Evolutionary conservation across 53 echinoderm and acorn worm species (phyloP), one percentile per base, ranked within the genome.

Genomic region (Mesocentrotus franciscanus): DNA sequence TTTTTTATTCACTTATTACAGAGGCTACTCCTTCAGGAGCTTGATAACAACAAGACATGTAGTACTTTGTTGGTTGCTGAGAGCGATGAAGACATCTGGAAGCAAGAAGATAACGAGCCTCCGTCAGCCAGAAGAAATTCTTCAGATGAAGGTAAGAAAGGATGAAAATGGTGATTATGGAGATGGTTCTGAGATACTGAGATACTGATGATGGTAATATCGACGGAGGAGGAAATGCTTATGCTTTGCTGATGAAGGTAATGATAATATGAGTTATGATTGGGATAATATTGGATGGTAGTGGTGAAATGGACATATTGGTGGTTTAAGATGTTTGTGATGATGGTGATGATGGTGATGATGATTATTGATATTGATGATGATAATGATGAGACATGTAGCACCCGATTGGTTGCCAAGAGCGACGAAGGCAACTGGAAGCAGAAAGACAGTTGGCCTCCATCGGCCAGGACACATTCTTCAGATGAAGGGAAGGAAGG

Each of bases 41-140:
- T 98, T 30, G 68, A 98, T 92, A 96, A 98, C 61, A 97, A 72
- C 8, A 94, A 94, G 87, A 81, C 66, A 24, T 98, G 98, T 95
- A 97, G 96, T 85, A 93, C 95, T 58, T 93, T 98, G 92, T 95
- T 98, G 57, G 96, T 98, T 71, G 96, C 96, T 9, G 96, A 97
- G 90, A 98, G 98, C 60, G 98, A 98, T 60, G 98, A 98, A 72
- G 98, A 98, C 39, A 90, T 96, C 61, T 98, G 97, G 97, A 94
- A 98, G 85, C 93, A 85, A 64, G 98, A 98, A 22, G 96, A 98
- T 30, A 42, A 10, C 13, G 70, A 71, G 42, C 66, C 49, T 26
- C 91, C 95, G 55, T 49, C 93, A 36, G 90, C 72, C 20, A 92
- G 79, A 87, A 95, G 95, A 92, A 72, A 95, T 33, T 95, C 96